Evolutionary conservation across 2,797 vertebrate genomes (phyloP), one percentile per base, ranked within the genome.

Genomic region (Pteropus rufus): DNA sequence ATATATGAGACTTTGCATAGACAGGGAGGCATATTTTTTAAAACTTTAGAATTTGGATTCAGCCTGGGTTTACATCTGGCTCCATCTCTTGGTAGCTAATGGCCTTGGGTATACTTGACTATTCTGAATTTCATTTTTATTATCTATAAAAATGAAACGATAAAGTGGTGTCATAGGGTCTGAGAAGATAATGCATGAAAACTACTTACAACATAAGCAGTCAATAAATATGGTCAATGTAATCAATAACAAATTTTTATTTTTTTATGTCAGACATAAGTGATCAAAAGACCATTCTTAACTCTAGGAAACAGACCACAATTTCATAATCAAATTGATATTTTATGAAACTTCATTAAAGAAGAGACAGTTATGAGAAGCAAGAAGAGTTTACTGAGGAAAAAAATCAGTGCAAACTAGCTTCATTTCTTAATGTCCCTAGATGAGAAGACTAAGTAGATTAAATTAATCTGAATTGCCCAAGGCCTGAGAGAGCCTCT

Each of bases 211-310:
- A 73, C 29, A 91, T 34, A 89, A 82, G 12, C 24, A 75, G 46
- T 69, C n/a, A 84, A 77, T 77, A 92, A 84, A 67, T 69, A 31
- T 76, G 69, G 26, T 10, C 54, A 56, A 21, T 67, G 31, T 41
- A 85, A 85, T 95, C 67, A 84, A 39, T 36, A 86, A 88, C 1
- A 62, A 56, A 84, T 62, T 39, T 81, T 75, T 77, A 73, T 70
- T 87, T 76, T 88, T 85, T 64, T 97, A 94, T 34, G 29, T 77
- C 69, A 88, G 36, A n/a, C 7, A 39, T 64, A 88, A 90, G 15
- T 88, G 8, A 76, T 80, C 60, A 56, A 94, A 64, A 86, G 62
- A 49, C 15, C 36, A 70, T 21, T 26, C 39, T 62, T 76, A 54
- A 62, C 65, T 73, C 46, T 77, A 41, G 54, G 52, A 94, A 34